These are phyloP conservation scores for Thyatira batis DNA, from an alignment of 2,888 invertebrate species.

Conservation along the genomic window DNA sequence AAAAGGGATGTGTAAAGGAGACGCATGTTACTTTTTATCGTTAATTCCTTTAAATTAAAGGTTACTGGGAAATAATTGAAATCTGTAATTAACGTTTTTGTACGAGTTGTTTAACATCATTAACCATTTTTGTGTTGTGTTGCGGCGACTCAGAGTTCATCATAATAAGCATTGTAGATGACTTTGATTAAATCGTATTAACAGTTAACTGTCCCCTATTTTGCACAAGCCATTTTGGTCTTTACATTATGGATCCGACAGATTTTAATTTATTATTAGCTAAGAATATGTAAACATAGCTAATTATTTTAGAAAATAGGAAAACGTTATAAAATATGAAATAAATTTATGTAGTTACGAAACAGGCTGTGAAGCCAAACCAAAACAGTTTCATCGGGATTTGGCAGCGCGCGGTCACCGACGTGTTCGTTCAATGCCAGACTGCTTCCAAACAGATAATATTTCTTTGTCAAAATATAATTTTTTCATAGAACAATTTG, in stretches of 20 bases:
- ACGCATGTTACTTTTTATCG: background rate
- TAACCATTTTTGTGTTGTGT: too few relatives aligned
- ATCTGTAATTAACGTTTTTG: too few relatives aligned
- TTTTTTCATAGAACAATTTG: conserved; percentile 8
- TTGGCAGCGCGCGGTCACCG: conserved; percentile 32
- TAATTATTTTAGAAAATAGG: conserved; percentile 40
- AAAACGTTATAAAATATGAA: conserved; percentile 45
- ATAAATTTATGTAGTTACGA: conserved; percentile 61
- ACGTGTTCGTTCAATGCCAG: conserved; percentile 15
- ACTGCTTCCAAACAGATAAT: conserved; percentile 1
- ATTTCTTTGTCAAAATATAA: background rate
- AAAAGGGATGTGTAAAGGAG: background rate
- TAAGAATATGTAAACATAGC: conserved; percentile 35
- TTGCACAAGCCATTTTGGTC: background rate
- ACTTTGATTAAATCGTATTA: too few relatives aligned
- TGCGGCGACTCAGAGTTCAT: too few relatives aligned
- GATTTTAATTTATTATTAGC: conserved; percentile 34
- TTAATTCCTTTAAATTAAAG: too few relatives aligned
- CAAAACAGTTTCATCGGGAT: conserved; percentile 59
- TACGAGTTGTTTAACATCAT: too few relatives aligned
- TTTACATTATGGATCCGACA: conserved; percentile 9
- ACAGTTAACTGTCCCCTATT: background rate
- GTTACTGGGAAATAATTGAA: too few relatives aligned
- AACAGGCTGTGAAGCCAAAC: conserved; percentile 73
- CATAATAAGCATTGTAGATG: too few relatives aligned